Percentiles rank a stretch among this genome's conserved stretches.
Conservation (phyloP, 2,797 vertebrate species). For the Pteropus rufus region DNA sequence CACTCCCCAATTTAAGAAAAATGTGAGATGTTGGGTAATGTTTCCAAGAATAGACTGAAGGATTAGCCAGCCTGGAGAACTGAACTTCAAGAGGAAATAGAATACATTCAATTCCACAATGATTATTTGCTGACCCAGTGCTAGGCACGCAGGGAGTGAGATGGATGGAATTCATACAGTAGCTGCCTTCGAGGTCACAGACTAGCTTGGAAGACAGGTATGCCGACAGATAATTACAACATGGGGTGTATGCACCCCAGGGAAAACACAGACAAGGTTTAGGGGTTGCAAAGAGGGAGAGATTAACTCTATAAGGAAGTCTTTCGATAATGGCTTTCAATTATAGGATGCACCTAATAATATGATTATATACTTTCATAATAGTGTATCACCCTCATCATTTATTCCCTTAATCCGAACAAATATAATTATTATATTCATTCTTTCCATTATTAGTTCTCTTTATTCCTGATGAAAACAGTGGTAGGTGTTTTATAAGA, state of each 20-base stretch:
- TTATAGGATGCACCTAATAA: neutral
- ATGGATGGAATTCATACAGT: fast-evolving
- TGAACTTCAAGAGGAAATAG: neutral
- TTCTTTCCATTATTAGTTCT: neutral
- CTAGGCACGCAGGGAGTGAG: neutral
- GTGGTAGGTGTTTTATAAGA: neutral
- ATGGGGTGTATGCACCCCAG: neutral
- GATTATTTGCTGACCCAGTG: neutral
- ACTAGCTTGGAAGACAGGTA: neutral
- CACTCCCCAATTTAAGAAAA: conserved; percentile 40
- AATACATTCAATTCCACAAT: fast-evolving
- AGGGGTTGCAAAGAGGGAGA: neutral
- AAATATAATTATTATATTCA: neutral
- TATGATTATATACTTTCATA: neutral
- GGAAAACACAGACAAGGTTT: neutral
- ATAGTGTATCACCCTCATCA: neutral
- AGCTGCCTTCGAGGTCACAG: neutral
- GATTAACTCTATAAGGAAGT: neutral
- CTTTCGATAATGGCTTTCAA: neutral
- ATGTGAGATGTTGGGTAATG: conserved; percentile 54
- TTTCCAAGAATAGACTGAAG: conserved; percentile 56
- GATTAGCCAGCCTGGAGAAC: conserved; percentile 2
- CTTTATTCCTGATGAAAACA: neutral
- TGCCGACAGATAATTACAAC: neutral
- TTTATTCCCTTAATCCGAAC: neutral